phyloP scores from a whole-genome alignment of 2,113 vertebrate genomes.

The Romanogobio albipinnatus region DNA sequence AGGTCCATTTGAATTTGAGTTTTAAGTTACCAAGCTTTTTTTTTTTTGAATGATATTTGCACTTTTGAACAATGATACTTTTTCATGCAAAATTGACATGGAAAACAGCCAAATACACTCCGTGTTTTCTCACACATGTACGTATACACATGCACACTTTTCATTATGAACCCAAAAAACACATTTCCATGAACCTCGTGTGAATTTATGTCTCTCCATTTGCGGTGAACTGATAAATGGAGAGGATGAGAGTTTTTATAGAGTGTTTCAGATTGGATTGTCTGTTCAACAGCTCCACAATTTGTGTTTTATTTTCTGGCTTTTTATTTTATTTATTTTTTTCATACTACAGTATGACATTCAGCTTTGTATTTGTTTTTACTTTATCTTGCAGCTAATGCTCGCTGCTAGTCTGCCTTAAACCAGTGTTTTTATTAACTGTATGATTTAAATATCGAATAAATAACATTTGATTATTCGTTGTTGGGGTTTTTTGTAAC shows the following conservation, averaged over 20 bases:
- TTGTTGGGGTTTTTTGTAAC: background rate
- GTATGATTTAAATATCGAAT: slow-evolving; percentile 72
- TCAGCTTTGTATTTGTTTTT: slow-evolving; percentile 62
- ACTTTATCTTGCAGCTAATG: slow-evolving; percentile 66
- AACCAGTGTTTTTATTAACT: slow-evolving; percentile 73
- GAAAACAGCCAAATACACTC: slow-evolving; percentile 23
- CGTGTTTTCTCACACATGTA: background rate
- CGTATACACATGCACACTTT: slow-evolving; percentile 28
- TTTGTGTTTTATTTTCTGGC: slow-evolving; percentile 59
- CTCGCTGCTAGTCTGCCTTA: slow-evolving; percentile 78
- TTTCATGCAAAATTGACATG: background rate
- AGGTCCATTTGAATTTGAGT: background rate
- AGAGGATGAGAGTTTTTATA: slow-evolving; percentile 35
- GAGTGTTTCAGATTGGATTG: slow-evolving; percentile 31
- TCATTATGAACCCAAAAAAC: slow-evolving; percentile 9
- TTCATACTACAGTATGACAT: slow-evolving; percentile 64
- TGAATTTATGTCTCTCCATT: background rate
- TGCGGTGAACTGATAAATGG: background rate
- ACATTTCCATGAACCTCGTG: background rate
- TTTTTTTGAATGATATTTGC: slow-evolving; percentile 19
- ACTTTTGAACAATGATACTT: slow-evolving; percentile 27
- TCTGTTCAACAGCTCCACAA: slow-evolving; percentile 8
- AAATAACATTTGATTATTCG: slow-evolving; percentile 42
- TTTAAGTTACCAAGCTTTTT: background rate
- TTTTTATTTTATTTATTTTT: slow-evolving; percentile 56